Evolutionary conservation across 37 sponge, comb jelly and placozoan genomes (phyloP).

Genomic region (Bolinopsis microptera): DNA sequence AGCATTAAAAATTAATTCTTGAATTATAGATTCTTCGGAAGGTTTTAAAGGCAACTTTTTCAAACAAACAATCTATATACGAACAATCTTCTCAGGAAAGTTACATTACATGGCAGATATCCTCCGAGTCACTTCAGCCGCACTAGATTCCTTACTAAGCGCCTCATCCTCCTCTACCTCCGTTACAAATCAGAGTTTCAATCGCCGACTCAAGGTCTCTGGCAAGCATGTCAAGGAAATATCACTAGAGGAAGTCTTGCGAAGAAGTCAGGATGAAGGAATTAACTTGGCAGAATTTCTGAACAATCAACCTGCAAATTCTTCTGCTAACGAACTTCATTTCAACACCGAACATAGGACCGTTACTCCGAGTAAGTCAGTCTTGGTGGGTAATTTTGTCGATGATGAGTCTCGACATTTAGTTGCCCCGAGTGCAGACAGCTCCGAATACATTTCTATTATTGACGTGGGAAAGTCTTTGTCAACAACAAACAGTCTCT

Average conservation of each 20-base stretch:
- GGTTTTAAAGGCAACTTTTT: no score
- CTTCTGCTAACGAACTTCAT: neutral
- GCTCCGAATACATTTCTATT: constrained; percentile 30
- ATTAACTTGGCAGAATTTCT: constrained; percentile 7
- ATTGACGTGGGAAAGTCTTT: constrained; percentile 21
- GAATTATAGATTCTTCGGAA: no score
- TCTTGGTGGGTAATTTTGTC: neutral
- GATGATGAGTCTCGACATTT: constrained; percentile 29
- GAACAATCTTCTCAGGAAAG: no score
- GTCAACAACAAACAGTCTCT: neutral
- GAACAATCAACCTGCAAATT: neutral
- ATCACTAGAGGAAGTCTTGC: constrained; percentile 3
- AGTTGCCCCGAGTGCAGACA: constrained; percentile 32
- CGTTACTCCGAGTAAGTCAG: neutral
- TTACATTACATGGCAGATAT: constrained; percentile 66
- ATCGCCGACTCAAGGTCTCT: neutral
- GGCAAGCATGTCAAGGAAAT: constrained; percentile 14
- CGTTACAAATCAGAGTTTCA: neutral
- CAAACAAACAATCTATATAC: no score
- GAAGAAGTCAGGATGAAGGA: neutral
- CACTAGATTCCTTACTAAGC: constrained; percentile 35
- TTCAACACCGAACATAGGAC: neutral
- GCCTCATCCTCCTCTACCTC: neutral
- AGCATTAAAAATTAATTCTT: no score
- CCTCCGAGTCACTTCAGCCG: constrained; percentile 11